Conservation (phyloP, 2,888 invertebrate genomes). For the Cataglyphis livida region DNA sequence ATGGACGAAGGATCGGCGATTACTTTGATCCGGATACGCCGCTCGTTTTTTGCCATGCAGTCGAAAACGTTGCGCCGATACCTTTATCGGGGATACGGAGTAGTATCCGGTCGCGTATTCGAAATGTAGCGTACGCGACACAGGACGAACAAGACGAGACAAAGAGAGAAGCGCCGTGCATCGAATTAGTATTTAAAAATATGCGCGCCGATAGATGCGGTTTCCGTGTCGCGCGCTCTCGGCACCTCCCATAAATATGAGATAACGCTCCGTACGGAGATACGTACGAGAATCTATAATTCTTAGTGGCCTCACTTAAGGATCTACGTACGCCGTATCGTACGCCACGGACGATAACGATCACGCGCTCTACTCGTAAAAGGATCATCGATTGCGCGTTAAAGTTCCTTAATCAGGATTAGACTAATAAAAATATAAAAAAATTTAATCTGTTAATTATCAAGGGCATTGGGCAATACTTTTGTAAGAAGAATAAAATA, state of each 20-base stretch:
- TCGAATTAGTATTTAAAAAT: conserved; percentile 83
- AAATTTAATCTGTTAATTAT: background rate
- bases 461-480: background rate
- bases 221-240: conserved; percentile 81
- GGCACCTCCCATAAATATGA: conserved; percentile 82
- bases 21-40: conserved; percentile 12
- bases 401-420: conserved; percentile 69
- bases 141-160: conserved; percentile 14
- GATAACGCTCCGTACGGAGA: conserved; percentile 79
- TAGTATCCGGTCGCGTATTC: conserved; percentile 6
- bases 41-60: conserved; percentile 20
- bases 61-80: conserved; percentile 19
- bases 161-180: conserved; percentile 27
- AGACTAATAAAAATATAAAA: background rate
- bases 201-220: conserved; percentile 81
- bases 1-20: conserved; percentile 31
- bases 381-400: conserved; percentile 56
- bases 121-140: conserved; percentile 10
- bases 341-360: conserved; percentile 4
- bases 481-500: background rate
- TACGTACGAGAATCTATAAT: conserved; percentile 77
- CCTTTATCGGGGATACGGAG: background rate
- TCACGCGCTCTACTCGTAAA: conserved; percentile 11
- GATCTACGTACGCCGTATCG: background rate
- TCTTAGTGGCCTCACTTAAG: conserved; percentile 39